Conservation (phyloP, 2,888 invertebrate genomes). For the Euspilapteryx auroguttella region DNA sequence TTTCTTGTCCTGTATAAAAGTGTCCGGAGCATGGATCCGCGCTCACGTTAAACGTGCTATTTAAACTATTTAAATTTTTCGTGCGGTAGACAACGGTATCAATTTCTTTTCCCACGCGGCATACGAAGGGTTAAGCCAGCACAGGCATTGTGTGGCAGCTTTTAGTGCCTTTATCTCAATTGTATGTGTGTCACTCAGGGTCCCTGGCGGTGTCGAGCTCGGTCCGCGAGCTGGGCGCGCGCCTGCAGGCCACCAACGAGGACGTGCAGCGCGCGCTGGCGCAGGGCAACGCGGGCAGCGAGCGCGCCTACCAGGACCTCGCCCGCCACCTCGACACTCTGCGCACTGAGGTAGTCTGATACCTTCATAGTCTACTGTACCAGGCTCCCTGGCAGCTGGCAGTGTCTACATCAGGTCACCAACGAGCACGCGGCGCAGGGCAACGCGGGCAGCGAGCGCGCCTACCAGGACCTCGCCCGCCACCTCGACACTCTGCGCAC, state of each 20-base stretch:
- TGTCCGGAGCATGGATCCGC: too few species aligned
- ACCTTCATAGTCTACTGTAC: too few species aligned
- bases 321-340: slow-evolving; percentile 56
- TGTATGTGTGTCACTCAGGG: too few species aligned
- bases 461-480: slow-evolving; percentile 53
- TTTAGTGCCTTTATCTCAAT: too few species aligned
- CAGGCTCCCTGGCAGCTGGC: too few species aligned
- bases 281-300: slow-evolving; percentile 55
- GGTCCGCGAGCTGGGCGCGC: slow-evolving; percentile 53
- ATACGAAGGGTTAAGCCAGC: too few species aligned
- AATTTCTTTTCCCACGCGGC: too few species aligned
- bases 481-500: slow-evolving; percentile 55
- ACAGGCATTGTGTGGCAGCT: too few species aligned
- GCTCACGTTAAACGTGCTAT: too few species aligned
- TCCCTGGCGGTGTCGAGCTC: slow-evolving; percentile 38
- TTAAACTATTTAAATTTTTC: too few species aligned
- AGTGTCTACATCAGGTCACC: slow-evolving; percentile 46
- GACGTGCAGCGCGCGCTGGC: slow-evolving; percentile 63
- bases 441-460: slow-evolving; percentile 54
- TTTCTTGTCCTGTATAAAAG: too few species aligned
- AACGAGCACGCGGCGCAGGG: slow-evolving; percentile 63
- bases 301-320: slow-evolving; percentile 56
- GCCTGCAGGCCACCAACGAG: slow-evolving; percentile 51
- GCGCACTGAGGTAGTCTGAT: slow-evolving; percentile 55
- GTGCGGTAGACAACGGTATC: too few species aligned